These are phyloP conservation scores for Orestias chungarensis DNA, from an alignment of 2,797 vertebrate species.

Conservation along the genomic window DNA sequence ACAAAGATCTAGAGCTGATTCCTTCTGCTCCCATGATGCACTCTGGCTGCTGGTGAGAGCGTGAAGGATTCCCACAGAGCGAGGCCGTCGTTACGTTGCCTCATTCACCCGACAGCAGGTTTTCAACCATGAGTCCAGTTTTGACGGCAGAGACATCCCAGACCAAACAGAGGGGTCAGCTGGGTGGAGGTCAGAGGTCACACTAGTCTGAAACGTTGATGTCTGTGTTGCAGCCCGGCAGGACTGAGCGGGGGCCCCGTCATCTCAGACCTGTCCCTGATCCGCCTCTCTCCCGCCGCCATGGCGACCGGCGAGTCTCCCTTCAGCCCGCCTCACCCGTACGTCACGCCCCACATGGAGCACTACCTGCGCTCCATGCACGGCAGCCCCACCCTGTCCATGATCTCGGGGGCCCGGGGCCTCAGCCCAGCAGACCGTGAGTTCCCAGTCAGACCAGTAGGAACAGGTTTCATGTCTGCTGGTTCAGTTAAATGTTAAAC, in stretches of 20 bases:
- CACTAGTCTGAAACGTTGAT: too few species aligned
- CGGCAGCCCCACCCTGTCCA: conserved; percentile 90
- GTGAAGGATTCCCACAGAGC: conserved; percentile 28
- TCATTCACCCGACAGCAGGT: conserved; percentile 14
- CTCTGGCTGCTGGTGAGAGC: conserved; percentile 26
- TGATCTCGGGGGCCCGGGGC: conserved; percentile 91
- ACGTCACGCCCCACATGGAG: conserved; percentile 92
- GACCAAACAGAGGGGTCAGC: too few species aligned
- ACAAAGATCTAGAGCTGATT: too few species aligned
- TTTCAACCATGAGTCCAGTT: too few species aligned
- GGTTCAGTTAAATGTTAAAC: background rate
- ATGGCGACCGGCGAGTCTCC: conserved; percentile 83
- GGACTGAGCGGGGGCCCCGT: conserved; percentile 85
- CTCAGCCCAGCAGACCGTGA: conserved; percentile 88
- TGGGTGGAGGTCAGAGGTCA: too few species aligned
- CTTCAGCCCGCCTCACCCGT: conserved; percentile 87
- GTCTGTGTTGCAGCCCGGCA: conserved; percentile 68
- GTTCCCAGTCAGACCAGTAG: background rate
- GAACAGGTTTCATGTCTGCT: background rate
- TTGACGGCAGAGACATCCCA: too few species aligned
- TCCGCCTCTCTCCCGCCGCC: conserved; percentile 87
- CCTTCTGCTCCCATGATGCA: too few species aligned
- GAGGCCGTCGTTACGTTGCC: conserved; percentile 14
- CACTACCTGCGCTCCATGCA: conserved; percentile 95
- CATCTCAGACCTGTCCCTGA: conserved; percentile 92